A percentile compares a stretch with the other conserved stretches of the same genome.
These are phyloP conservation scores for Pantala flavescens DNA, from an alignment of 1,140 invertebrate species.

Conservation along the genomic window DNA sequence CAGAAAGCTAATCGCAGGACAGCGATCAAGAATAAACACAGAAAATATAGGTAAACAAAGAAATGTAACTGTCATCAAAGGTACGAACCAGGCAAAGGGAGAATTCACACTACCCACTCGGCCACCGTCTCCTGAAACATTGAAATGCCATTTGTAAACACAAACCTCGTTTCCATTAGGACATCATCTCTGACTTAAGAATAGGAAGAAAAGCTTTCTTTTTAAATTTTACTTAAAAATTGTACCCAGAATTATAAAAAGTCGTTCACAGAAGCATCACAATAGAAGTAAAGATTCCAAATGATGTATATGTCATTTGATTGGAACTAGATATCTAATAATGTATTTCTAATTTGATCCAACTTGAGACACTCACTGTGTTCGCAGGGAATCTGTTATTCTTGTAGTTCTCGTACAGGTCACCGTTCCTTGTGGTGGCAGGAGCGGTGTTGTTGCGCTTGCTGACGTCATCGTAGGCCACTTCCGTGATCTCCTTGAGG, in stretches of 20 bases:
- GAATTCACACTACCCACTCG: neutral
- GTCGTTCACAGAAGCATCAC: neutral
- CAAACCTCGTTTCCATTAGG: neutral
- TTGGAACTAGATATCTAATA: too few relatives aligned
- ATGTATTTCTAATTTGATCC: too few relatives aligned
- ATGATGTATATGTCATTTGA: neutral
- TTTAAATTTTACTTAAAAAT: neutral
- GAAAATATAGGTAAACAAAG: too few relatives aligned
- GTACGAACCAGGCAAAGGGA: neutral
- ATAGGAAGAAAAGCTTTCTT: neutral
- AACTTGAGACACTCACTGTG: neutral
- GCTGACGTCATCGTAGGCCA: slow-evolving; percentile 15
- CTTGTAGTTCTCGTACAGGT: slow-evolving; percentile 28
- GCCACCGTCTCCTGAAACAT: slow-evolving; percentile 3
- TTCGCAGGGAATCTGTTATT: slow-evolving; percentile 17
- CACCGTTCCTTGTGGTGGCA: slow-evolving; percentile 25
- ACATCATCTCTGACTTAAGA: neutral
- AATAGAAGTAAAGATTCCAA: neutral
- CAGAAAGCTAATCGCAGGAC: too few relatives aligned
- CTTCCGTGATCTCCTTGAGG: neutral
- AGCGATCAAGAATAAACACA: too few relatives aligned
- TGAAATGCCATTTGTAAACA: neutral
- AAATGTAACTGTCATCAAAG: neutral
- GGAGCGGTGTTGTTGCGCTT: slow-evolving; percentile 21
- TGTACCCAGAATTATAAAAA: neutral